A percentile compares a stretch with the other conserved stretches of the same genome.
These are phyloP conservation scores for Cerastis rubricosa DNA, from an alignment of 2,888 invertebrate genomes.

Conservation along the genomic window DNA sequence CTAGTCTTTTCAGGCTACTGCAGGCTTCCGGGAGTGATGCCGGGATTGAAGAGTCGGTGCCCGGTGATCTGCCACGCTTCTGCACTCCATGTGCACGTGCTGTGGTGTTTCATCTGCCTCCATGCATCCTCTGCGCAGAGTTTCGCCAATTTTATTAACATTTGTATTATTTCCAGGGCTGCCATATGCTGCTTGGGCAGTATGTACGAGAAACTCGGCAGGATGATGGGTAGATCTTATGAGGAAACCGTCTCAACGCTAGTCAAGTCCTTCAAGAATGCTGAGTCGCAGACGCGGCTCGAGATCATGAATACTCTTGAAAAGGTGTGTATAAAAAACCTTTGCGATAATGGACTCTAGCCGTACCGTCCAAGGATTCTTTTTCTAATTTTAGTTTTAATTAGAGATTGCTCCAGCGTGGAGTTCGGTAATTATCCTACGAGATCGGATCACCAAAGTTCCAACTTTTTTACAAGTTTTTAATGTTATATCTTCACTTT, in stretches of 20 bases:
- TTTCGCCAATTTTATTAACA: background rate
- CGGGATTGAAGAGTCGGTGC: no score
- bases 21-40: no score
- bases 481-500: no score
- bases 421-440: background rate
- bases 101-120: no score
- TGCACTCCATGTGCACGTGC: no score
- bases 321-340: constrained; percentile 91
- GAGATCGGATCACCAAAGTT: no score
- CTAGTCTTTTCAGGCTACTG: no score
- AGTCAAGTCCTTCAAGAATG: constrained; percentile 97
- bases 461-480: no score
- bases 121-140: no score
- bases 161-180: constrained; percentile 92
- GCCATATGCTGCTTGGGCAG: constrained; percentile 98
- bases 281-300: constrained; percentile 98
- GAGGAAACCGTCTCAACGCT: constrained; percentile 99
- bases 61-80: no score
- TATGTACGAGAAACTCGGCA: constrained; percentile 99
- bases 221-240: constrained; percentile 99
- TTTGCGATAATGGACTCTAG: background rate
- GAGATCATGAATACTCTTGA: constrained; percentile 99
- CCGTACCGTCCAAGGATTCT: background rate
- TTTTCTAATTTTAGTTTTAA: background rate
- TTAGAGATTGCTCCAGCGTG: no score